Base-by-base conservation (phyloP, 2,797 vertebrate species). In the Limosa lapponica region DNA sequence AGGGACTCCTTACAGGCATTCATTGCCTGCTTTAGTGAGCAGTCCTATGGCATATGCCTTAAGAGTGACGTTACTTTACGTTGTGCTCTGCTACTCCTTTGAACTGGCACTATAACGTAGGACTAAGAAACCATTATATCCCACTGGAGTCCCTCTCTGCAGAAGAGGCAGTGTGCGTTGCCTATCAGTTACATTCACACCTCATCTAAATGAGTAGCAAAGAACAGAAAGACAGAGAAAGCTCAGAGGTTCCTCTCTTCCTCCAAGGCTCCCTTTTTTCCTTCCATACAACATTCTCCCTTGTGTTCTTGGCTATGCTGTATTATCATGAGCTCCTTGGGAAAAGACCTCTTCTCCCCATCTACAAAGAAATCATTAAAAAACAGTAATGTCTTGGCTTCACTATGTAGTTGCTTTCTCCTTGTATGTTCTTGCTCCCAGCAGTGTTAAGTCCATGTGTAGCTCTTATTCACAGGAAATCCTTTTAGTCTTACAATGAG, bases 371-470 rank as follows among this genome's bases (percentile, higher is more conserved):
- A 96, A 96, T 95, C 86, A 89, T 94, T 94, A 97, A 92, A 97
- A 95, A 73, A 0, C 89, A 77, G 88, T 80, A 89, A 93, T 89
- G 78, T 89, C 94, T 93, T 94, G 92, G 90, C 86, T 96, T 84
- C 81, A 59, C 89, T 93, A 5, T 90, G 81, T 66, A 92, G 94
- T 82, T 73, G 93, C 64, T 93, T 96, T 96, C 94, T 96, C 92
- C 96, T 96, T 97, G 93, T 89, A 96, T 82, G 93, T 94, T 96
- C 94, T 97, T 96, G 93, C 93, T 96, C 95, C 92, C 95, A 97
- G 94, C 93, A 89, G 95, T 80, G 92, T 95, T 96, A 95, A 96
- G 88, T 97, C 95, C 91, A 93, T 95, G 93, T 89, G 90, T 97
- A 96, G 86, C 83, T 91, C 93, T 96, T 79, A 96, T 96, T 96